Evolutionary conservation across 30 jellyfish, hydroid and myxozoan species (phyloP), one percentile per base, ranked within the genome.

Genomic region (Rhopilema esculentum): DNA sequence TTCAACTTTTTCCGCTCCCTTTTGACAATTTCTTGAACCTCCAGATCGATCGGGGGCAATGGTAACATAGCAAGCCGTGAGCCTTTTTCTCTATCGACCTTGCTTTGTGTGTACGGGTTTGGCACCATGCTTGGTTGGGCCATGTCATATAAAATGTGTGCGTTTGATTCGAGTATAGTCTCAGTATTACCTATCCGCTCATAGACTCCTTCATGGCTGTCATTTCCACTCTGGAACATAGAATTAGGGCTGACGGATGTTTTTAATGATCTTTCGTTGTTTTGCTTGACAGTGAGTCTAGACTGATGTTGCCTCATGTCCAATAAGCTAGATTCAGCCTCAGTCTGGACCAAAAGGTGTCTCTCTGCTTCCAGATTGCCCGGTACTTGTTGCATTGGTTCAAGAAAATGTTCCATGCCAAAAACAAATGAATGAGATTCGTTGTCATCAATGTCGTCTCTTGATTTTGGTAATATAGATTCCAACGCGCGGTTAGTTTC

Each of bases 1-100:
- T 82, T 90, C 70, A 90, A 32, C 50, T 90, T 90, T 77, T 90
- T 90, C 12, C 97, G 62, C 68, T 90, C 97, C 40, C 97, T 89
- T 50, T 90, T 90, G 25, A 90, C 94, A 28, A 84, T 84, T 53
- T 90, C 97, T 63, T 90, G 97, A 27, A 90, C 94, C 87, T 90
- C 94, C 68, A 90, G 91, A 70, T 90, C 97, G 61, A 90, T 82
- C 49, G 97, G 97, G 52, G 97, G 97, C 92, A 89, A 16, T 19
- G 97, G 93, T 79, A 89, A 32, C 73, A 80, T 31, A 33, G 86
- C 61, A 9, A 76, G 29, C 31, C 83, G 74, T 25, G 93, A 15
- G 20, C 9, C 24, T 4, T 74, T 70, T 24, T 63, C 94, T 6
- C 78, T 49, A 18, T 75, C 88, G 6, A 48, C 17, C 19, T 21